A percentile compares a stretch with the other conserved stretches of the same genome.
Conservation (phyloP, 2,888 invertebrate genomes). For the Pterostichus madidus region DNA sequence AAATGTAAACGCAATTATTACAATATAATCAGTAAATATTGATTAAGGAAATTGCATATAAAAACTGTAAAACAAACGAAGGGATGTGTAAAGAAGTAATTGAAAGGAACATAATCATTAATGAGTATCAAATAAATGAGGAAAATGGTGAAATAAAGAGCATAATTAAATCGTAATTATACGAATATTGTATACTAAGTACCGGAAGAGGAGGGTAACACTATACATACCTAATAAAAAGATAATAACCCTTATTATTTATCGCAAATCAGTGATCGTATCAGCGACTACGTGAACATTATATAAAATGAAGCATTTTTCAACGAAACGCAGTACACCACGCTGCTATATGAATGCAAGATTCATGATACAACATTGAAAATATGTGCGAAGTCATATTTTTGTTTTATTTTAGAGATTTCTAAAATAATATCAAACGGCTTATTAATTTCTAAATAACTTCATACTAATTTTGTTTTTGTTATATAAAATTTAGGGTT, state of each 20-base stretch:
- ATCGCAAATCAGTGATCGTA: slow-evolving; percentile 41
- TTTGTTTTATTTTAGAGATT: too few species aligned
- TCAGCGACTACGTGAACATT: slow-evolving; percentile 30
- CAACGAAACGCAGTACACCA: background rate
- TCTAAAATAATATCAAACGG: too few species aligned
- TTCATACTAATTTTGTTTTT: too few species aligned
- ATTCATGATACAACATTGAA: background rate
- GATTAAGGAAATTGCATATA: slow-evolving; percentile 4
- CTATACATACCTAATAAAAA: slow-evolving; percentile 40
- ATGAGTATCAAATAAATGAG: slow-evolving; percentile 30
- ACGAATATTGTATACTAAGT: slow-evolving; percentile 15
- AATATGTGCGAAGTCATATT: too few species aligned
- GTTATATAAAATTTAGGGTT: too few species aligned
- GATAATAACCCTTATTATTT: slow-evolving; percentile 46
- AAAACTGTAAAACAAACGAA: background rate
- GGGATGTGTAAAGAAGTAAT: slow-evolving; percentile 13
- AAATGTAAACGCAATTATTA: too few species aligned
- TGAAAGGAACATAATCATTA: background rate
- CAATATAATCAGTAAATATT: too few species aligned
- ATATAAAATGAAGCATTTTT: slow-evolving; percentile 13
- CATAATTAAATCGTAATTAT: slow-evolving; percentile 19
- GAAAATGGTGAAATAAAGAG: slow-evolving; percentile 25
- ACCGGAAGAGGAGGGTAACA: slow-evolving; percentile 19
- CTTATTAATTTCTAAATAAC: too few species aligned
- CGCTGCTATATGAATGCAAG: background rate